These are phyloP conservation scores for Drosophila azteca DNA, from an alignment of 1,140 invertebrate species.

Conservation along the genomic window DNA sequence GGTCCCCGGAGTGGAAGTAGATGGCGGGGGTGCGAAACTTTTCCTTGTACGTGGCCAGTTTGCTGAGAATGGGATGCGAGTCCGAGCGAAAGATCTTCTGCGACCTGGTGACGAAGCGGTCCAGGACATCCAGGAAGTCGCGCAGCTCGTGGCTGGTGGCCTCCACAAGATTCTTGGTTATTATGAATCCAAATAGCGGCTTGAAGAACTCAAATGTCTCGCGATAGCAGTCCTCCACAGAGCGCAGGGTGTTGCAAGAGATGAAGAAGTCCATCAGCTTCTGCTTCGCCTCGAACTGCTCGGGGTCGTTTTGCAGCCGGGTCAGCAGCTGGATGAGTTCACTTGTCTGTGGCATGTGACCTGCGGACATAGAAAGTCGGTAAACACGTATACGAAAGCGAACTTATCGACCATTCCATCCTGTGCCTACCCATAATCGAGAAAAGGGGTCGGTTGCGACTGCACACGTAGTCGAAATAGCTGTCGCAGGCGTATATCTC, in stretches of 20 bases:
- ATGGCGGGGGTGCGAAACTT: conserved; percentile 62
- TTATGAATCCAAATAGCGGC: conserved; percentile 75
- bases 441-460: conserved; percentile 68
- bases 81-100: conserved; percentile 22
- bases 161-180: conserved; percentile 62
- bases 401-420: rapidly evolving
- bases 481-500: conserved; percentile 74
- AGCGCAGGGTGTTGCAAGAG: conserved; percentile 64
- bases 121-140: conserved; percentile 58
- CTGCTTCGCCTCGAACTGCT: conserved; percentile 72
- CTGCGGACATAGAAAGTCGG: conserved; percentile 21
- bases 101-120: conserved; percentile 47
- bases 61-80: conserved; percentile 45
- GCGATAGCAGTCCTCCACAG: conserved; percentile 76
- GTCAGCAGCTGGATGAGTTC: conserved; percentile 67
- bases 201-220: conserved; percentile 78
- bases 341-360: conserved; percentile 54
- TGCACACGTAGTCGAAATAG: conserved; percentile 79
- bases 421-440: conserved; percentile 70
- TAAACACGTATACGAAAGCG: background rate
- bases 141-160: conserved; percentile 48
- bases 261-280: conserved; percentile 77
- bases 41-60: conserved; percentile 52
- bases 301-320: conserved; percentile 62
- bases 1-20: conserved; percentile 65